Conservation (phyloP, 2,888 invertebrate genomes). For the Spicauda simplicius region DNA sequence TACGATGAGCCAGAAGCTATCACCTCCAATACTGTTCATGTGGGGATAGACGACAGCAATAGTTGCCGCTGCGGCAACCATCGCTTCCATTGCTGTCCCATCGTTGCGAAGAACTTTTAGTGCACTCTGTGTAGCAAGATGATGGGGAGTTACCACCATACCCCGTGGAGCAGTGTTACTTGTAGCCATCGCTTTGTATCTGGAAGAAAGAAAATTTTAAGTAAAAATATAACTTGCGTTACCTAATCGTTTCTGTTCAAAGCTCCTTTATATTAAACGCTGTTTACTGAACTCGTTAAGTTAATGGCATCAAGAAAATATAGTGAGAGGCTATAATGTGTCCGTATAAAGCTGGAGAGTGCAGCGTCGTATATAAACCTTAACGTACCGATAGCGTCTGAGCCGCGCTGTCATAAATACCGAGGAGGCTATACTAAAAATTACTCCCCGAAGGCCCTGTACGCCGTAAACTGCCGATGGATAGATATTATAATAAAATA, state of each 20-base stretch:
- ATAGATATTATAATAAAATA: conserved; percentile 57
- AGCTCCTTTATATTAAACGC: background rate
- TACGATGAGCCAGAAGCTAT: conserved; percentile 74
- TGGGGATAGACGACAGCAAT: conserved; percentile 74
- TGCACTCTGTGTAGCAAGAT: conserved; percentile 73
- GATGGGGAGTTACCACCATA: conserved; percentile 78
- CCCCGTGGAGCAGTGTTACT: conserved; percentile 61
- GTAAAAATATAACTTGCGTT: background rate
- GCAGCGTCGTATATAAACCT: conserved; percentile 57
- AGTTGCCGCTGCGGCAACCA: conserved; percentile 74
- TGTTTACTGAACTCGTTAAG: conserved; percentile 1
- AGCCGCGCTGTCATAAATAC: conserved; percentile 51
- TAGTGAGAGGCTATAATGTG: conserved; percentile 16
- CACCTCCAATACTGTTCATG: conserved; percentile 76
- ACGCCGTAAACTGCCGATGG: conserved; percentile 62
- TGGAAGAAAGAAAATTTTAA: background rate
- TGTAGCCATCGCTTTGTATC: conserved; percentile 48
- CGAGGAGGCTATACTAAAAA: conserved; percentile 62
- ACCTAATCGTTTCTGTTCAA: background rate
- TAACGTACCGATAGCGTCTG: conserved; percentile 65
- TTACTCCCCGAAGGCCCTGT: conserved; percentile 62
- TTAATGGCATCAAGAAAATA: conserved; percentile 1
- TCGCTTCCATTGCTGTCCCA: conserved; percentile 76
- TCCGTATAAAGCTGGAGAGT: conserved; percentile 8
- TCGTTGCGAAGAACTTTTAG: conserved; percentile 66